These are phyloP conservation scores for Argopecten irradians DNA, from an alignment of 1,140 invertebrate genomes.

Conservation along the genomic window DNA sequence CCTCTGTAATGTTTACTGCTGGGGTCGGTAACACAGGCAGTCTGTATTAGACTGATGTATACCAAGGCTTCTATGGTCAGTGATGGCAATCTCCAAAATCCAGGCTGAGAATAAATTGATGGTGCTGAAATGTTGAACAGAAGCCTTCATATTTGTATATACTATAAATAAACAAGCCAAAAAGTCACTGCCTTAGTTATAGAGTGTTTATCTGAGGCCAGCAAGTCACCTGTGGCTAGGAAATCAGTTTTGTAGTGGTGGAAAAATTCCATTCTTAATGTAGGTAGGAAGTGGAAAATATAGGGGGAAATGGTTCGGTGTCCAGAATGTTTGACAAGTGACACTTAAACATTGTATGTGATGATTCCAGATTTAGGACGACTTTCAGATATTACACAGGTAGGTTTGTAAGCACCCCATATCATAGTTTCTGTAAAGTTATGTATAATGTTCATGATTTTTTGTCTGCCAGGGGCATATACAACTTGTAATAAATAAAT, in stretches of 20 bases:
- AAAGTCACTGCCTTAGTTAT: neutral
- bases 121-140: neutral
- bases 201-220: neutral
- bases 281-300: neutral
- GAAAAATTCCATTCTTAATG: neutral
- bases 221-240: neutral
- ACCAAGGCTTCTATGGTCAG: neutral
- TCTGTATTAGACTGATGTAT: neutral
- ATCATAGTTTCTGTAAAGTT: neutral
- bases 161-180: neutral
- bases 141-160: neutral
- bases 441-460: too few species aligned
- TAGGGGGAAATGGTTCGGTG: neutral
- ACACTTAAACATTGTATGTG: neutral
- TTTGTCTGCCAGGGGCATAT: too few species aligned
- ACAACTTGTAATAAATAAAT: too few species aligned
- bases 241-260: constrained; percentile 11
- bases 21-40: neutral
- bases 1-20: neutral
- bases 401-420: neutral
- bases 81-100: neutral
- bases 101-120: neutral
- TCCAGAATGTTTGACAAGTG: neutral
- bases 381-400: neutral
- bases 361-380: neutral